These are phyloP conservation scores for Drosophila bifasciata DNA, from an alignment of 1,140 invertebrate genomes.

Conservation along the genomic window DNA sequence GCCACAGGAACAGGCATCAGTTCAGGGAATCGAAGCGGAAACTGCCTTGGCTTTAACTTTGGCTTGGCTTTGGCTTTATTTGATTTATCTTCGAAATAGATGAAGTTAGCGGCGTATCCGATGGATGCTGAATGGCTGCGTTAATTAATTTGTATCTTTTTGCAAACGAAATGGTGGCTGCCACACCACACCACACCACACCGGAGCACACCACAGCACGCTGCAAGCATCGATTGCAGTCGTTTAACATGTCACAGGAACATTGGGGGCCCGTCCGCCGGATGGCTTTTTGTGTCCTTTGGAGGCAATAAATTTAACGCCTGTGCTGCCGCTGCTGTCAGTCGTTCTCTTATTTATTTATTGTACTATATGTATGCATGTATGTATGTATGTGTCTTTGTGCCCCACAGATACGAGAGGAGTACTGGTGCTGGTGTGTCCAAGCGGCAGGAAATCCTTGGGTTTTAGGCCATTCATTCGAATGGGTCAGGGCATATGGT, in stretches of 20 bases:
- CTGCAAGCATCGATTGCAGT: conserved; percentile 55
- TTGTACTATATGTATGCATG: too few species aligned
- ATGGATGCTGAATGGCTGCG: conserved; percentile 45
- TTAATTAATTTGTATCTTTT: conserved; percentile 82
- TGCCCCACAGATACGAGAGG: conserved; percentile 32
- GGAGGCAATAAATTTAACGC: conserved; percentile 75
- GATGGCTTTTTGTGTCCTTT: conserved; percentile 70
- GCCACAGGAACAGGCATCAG: conserved; percentile 15
- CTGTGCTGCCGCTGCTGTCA: conserved; percentile 68
- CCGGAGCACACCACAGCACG: neutral
- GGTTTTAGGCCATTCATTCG: conserved; percentile 39
- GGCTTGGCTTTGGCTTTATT: conserved; percentile 25
- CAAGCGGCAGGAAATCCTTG: conserved; percentile 52
- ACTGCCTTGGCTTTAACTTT: conserved; percentile 33
- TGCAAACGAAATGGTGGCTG: conserved; percentile 23
- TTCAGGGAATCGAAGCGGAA: conserved; percentile 4
- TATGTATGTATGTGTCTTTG: conserved; percentile 24
- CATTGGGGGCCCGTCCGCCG: conserved; percentile 56
- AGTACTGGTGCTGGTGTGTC: conserved; percentile 23
- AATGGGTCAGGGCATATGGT: conserved; percentile 31
- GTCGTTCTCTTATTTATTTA: conserved; percentile 75
- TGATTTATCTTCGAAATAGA: conserved; percentile 78
- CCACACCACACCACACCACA: neutral
- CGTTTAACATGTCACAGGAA: conserved; percentile 77
- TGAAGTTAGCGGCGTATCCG: conserved; percentile 76